Conservation (phyloP, 1,140 invertebrate species). For the Polypedilum pembai region DNA sequence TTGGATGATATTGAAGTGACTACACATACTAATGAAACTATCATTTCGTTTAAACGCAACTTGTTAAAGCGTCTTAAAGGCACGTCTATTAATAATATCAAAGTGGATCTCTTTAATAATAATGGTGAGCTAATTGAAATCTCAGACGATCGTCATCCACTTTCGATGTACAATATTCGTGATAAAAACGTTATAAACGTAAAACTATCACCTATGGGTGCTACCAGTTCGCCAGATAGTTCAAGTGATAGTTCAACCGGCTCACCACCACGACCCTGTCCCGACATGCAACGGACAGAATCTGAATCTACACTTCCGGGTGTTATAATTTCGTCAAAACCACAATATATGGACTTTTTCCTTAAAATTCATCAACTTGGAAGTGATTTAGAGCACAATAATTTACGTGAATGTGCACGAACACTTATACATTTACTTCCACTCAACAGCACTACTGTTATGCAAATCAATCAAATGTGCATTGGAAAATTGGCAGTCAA, state of each 20-base stretch:
- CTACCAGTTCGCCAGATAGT: constrained; percentile 71
- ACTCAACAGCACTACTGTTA: constrained; percentile 68
- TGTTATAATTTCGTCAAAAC: constrained; percentile 72
- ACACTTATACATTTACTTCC: constrained; percentile 83
- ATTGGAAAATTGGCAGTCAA: constrained; percentile 35
- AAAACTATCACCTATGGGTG: constrained; percentile 72
- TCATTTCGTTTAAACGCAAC: constrained; percentile 48
- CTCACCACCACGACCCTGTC: constrained; percentile 73
- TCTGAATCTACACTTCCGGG: constrained; percentile 85
- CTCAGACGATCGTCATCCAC: constrained; percentile 77
- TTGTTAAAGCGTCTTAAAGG: constrained; percentile 68
- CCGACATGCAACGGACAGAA: constrained; percentile 57
- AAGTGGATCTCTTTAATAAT: constrained; percentile 77
- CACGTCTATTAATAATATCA: constrained; percentile 59
- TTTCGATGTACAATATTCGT: constrained; percentile 76
- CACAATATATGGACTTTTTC: constrained; percentile 78
- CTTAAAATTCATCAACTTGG: constrained; percentile 86
- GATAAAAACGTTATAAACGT: constrained; percentile 91
- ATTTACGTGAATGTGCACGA: constrained; percentile 77
- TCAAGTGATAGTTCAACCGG: constrained; percentile 50
- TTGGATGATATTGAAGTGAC: constrained; percentile 87
- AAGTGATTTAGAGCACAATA: constrained; percentile 67
- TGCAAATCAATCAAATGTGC: constrained; percentile 55
- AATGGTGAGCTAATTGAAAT: constrained; percentile 84
- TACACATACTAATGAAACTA: constrained; percentile 90